Evolutionary conservation across 2,888 invertebrate species (phyloP).

Genomic region (Temnothorax rugatulus): DNA sequence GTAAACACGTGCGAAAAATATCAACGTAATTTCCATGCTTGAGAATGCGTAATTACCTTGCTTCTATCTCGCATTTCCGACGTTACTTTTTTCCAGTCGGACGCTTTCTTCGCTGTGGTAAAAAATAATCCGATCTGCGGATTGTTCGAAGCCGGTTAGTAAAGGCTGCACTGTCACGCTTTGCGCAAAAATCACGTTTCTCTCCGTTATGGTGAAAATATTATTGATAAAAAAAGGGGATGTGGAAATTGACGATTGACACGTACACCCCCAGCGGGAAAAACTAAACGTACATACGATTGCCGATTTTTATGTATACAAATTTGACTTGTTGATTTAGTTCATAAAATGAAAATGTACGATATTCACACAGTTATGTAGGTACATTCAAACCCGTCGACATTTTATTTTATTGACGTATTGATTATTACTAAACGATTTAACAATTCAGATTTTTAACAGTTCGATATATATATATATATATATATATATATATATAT

Average conservation of each 20-base stretch:
- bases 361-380: conserved; percentile 56
- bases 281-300: conserved; percentile 49
- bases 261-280: conserved; percentile 31
- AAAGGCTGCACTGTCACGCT: conserved; percentile 44
- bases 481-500: neutral
- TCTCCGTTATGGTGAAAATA: conserved; percentile 58
- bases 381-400: conserved; percentile 13
- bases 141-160: conserved; percentile 53
- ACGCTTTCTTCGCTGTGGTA: conserved; percentile 30
- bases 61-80: conserved; percentile 8
- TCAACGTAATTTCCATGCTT: neutral
- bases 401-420: conserved; percentile 7
- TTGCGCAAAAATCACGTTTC: conserved; percentile 54
- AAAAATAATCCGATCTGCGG: conserved; percentile 54
- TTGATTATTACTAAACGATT: conserved; percentile 35
- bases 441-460: conserved; percentile 31
- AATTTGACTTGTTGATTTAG: conserved; percentile 72
- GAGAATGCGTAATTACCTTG: neutral
- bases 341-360: conserved; percentile 55
- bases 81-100: conserved; percentile 5
- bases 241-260: conserved; percentile 51
- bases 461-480: neutral
- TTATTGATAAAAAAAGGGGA: conserved; percentile 49
- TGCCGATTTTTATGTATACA: conserved; percentile 50
- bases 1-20: neutral